Conservation (phyloP, 2,113 vertebrate genomes). For the Grammomys surdaster region DNA sequence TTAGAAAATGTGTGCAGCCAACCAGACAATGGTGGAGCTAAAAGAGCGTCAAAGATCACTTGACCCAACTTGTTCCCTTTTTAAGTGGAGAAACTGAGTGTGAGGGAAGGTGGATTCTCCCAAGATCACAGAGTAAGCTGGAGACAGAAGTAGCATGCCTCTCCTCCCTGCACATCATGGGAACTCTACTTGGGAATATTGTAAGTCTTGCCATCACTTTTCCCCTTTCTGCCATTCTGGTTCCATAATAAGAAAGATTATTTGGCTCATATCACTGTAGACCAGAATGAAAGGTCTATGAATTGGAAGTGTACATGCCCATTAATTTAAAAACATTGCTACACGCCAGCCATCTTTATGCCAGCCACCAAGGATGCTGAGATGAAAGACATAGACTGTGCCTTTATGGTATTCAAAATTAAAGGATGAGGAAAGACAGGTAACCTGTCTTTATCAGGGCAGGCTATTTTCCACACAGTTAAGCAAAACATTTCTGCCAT, state of each 20-base stretch:
- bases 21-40: neutral
- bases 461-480: neutral
- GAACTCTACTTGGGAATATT: neutral
- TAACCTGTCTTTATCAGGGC: neutral
- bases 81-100: neutral
- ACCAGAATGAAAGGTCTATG: neutral
- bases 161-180: too few relatives aligned
- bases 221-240: neutral
- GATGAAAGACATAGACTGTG: neutral
- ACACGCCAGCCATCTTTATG: neutral
- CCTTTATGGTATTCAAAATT: neutral
- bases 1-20: neutral
- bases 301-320: too few relatives aligned
- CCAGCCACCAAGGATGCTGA: neutral
- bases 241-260: neutral
- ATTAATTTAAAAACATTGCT: neutral
- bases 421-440: neutral
- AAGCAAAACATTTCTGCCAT: neutral
- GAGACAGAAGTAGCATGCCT: neutral
- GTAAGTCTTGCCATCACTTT: neutral
- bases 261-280: neutral
- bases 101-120: neutral
- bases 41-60: neutral
- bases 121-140: neutral
- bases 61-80: constrained; percentile 12